These are phyloP conservation scores for Chlorodrepanis virens DNA, from an alignment of 2,113 vertebrate species.

Conservation along the genomic window DNA sequence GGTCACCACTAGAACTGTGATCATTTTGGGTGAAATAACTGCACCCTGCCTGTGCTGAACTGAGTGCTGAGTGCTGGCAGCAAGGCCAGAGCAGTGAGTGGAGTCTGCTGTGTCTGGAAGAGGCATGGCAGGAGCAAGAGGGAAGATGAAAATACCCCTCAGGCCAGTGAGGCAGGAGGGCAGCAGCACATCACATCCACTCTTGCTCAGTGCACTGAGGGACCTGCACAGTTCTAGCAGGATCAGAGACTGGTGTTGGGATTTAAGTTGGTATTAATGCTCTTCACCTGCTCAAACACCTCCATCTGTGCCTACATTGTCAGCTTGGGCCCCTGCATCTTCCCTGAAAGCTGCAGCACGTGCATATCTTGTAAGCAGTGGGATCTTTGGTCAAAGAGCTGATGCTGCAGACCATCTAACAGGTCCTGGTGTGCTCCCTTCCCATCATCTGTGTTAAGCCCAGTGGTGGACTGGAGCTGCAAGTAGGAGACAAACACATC, in stretches of 20 bases:
- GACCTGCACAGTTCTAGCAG: not conserved
- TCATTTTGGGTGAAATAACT: not conserved
- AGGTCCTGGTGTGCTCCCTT: not conserved
- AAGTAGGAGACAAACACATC: not conserved
- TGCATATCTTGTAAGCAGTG: not conserved
- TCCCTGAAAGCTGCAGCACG: not conserved
- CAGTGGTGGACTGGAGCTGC: not conserved
- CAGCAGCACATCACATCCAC: not conserved
- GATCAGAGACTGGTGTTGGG: not conserved
- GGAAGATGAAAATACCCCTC: not conserved
- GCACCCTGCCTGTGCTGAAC: not conserved
- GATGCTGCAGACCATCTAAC: not conserved
- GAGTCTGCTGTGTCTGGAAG: not conserved
- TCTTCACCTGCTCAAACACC: not conserved
- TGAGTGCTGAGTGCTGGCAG: not conserved
- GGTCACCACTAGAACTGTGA: not conserved
- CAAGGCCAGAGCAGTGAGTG: not conserved
- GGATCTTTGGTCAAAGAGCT: not conserved
- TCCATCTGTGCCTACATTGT: not conserved
- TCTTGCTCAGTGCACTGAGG: not conserved
- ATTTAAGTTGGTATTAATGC: not conserved
- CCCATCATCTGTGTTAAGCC: not conserved
- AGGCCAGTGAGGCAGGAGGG: not conserved
- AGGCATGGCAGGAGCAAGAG: not conserved
- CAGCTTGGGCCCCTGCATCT: not conserved